These are phyloP conservation scores for Ophion ventricosus DNA, from an alignment of 2,888 invertebrate species.

Conservation along the genomic window DNA sequence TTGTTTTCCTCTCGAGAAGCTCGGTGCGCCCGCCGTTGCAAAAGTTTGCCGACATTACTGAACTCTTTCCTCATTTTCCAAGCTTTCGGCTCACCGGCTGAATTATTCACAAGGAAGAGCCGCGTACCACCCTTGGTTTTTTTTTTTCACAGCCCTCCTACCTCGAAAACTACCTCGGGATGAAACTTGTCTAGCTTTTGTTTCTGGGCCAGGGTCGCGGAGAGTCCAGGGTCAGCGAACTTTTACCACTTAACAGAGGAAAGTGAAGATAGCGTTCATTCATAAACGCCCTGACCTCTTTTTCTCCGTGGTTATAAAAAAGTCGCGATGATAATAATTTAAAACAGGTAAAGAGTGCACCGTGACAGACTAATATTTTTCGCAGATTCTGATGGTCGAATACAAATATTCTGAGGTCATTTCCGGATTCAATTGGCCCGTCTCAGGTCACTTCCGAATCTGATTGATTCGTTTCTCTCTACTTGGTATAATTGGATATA, in stretches of 20 bases:
- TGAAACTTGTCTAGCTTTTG: conserved; percentile 75
- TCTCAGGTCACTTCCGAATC: too few relatives aligned
- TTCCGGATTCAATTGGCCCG: too few relatives aligned
- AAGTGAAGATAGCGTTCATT: not conserved
- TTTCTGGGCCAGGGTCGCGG: conserved; percentile 83
- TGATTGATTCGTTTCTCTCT: too few relatives aligned
- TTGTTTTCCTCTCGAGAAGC: not conserved
- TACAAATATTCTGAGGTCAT: too few relatives aligned
- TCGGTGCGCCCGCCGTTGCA: conserved; percentile 46
- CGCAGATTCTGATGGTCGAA: too few relatives aligned
- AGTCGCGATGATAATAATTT: not conserved
- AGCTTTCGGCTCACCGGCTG: conserved; percentile 73
- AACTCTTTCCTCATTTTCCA: conserved; percentile 83
- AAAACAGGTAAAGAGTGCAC: not conserved
- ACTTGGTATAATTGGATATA: too few relatives aligned
- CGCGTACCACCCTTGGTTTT: conserved; percentile 20
- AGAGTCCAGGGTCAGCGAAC: conserved; percentile 76
- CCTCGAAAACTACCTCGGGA: conserved; percentile 5
- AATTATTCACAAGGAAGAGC: conserved; percentile 82
- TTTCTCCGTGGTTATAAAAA: not conserved
- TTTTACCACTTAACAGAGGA: conserved; percentile 63
- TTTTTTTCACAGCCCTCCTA: conserved; percentile 7
- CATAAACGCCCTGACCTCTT: not conserved
- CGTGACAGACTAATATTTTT: not conserved
- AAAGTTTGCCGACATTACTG: conserved; percentile 76